These are phyloP conservation scores for Himalopsyche kuldschensis DNA, from an alignment of 2,888 invertebrate species.

Conservation along the genomic window DNA sequence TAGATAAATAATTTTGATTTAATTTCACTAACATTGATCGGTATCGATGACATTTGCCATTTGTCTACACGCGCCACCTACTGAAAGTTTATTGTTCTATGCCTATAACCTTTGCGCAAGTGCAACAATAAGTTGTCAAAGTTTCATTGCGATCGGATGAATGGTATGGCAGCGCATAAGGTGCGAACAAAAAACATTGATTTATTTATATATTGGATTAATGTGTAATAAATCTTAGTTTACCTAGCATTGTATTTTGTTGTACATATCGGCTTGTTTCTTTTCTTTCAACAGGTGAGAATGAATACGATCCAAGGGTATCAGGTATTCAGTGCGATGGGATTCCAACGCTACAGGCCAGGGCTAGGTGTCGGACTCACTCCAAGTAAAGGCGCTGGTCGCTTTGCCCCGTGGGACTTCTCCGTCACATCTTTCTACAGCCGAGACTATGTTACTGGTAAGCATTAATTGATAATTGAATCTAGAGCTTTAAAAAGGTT, in stretches of 20 bases:
- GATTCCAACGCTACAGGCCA: constrained; percentile 78
- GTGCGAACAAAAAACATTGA: too few relatives aligned
- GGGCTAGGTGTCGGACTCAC: constrained; percentile 66
- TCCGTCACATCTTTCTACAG: constrained; percentile 81
- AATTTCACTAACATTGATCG: too few relatives aligned
- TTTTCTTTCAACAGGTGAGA: constrained; percentile 64
- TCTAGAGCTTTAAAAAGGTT: not conserved
- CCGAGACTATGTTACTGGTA: constrained; percentile 76
- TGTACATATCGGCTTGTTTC: constrained; percentile 10
- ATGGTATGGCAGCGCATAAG: too few relatives aligned
- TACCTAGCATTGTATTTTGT: not conserved
- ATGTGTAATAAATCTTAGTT: too few relatives aligned
- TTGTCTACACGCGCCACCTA: too few relatives aligned
- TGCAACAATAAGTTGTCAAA: too few relatives aligned
- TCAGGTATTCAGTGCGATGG: constrained; percentile 91
- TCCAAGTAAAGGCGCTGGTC: constrained; percentile 68
- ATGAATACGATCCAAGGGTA: constrained; percentile 91
- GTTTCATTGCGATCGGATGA: too few relatives aligned
- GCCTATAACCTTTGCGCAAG: too few relatives aligned
- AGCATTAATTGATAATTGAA: constrained; percentile 37
- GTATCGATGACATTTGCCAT: too few relatives aligned
- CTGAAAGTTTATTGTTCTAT: too few relatives aligned
- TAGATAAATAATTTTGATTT: too few relatives aligned
- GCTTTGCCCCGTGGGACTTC: constrained; percentile 75
- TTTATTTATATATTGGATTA: too few relatives aligned